Conservation (phyloP, 2,797 vertebrate species). For the Lithobates pipiens region DNA sequence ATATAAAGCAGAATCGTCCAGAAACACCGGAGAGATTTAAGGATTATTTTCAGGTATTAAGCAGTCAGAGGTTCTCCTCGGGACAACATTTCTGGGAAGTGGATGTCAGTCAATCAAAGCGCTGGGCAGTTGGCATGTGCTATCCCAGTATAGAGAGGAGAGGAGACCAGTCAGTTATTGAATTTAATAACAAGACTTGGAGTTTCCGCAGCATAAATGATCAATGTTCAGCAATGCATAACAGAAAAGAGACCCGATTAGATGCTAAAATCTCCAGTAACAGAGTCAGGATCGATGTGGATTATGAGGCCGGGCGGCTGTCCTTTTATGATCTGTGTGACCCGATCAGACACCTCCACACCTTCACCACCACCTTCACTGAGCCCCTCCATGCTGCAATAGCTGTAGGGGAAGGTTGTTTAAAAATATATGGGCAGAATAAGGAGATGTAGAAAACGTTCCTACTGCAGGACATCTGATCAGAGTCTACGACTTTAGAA, state of each 20-base stretch:
- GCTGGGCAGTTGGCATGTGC: not conserved
- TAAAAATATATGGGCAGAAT: too few species aligned
- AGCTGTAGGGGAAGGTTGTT: too few species aligned
- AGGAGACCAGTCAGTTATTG: not conserved
- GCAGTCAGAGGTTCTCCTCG: not conserved
- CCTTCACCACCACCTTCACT: too few species aligned
- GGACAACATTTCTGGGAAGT: slow-evolving; percentile 22
- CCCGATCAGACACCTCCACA: too few species aligned
- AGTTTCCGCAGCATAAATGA: not conserved
- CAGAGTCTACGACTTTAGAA: too few species aligned
- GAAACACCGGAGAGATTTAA: slow-evolving; percentile 16
- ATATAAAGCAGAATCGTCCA: not conserved
- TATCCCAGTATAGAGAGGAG: slow-evolving; percentile 22
- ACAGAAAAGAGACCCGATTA: not conserved
- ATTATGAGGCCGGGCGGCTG: too few species aligned
- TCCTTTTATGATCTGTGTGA: too few species aligned
- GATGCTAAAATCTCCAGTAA: too few species aligned
- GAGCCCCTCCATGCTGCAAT: too few species aligned
- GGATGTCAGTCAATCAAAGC: not conserved
- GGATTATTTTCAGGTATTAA: slow-evolving; percentile 2
- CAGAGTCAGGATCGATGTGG: too few species aligned
- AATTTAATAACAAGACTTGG: slow-evolving; percentile 17
- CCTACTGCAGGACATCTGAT: too few species aligned
- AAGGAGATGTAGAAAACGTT: too few species aligned
- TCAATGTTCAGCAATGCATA: not conserved